Evolutionary conservation across 2,797 vertebrate species (phyloP), one percentile per base, ranked within the genome.

Genomic region (Danio aesculapii): DNA sequence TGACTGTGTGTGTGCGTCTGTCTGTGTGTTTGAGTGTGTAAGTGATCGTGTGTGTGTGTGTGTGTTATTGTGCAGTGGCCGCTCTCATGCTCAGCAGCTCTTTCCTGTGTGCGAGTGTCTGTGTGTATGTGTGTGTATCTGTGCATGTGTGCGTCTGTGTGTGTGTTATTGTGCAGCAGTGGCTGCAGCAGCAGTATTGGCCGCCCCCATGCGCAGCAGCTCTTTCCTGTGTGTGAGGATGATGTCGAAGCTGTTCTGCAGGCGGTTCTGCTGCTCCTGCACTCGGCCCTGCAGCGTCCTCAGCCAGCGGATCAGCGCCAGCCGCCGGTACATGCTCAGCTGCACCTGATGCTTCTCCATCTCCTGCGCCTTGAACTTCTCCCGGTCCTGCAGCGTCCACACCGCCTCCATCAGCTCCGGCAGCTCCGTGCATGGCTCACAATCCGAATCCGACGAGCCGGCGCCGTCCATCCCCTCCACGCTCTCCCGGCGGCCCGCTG

Each of bases 261-360:
- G 90, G 2, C 97, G 96, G 92, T 95, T 95, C 94, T 99, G 98
- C 91, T 99, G 98, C 86, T 98, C 96, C 84, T 94, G 92, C 13
- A 98, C 89, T 0, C 91, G 95, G 87, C 93, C 88, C 92, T 98
- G 97, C 83, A 99, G 93, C 62, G 95, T 92, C 44, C 97, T 96
- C 81, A 99, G 95, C 97, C 97, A 99, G 85, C 97, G 97, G 84
- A 99, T 95, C 88, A 99, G 92, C 0, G 97, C 96, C 92, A 99
- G 89, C 12, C 98, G 96, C 9, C 98, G 96, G 89, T 99, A 98
- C 98, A 99, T 99, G 90, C 96, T 97, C 89, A 99, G 89, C 90
- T 98, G 98, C 77, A 95, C 90, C 39, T 97, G 98, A 84, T 99
- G 97, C 89, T 97, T 98, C 92, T 98, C 96, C 90, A 98, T 99